Conservation (phyloP, 2,113 vertebrate species). For the Promerops cafer region DNA sequence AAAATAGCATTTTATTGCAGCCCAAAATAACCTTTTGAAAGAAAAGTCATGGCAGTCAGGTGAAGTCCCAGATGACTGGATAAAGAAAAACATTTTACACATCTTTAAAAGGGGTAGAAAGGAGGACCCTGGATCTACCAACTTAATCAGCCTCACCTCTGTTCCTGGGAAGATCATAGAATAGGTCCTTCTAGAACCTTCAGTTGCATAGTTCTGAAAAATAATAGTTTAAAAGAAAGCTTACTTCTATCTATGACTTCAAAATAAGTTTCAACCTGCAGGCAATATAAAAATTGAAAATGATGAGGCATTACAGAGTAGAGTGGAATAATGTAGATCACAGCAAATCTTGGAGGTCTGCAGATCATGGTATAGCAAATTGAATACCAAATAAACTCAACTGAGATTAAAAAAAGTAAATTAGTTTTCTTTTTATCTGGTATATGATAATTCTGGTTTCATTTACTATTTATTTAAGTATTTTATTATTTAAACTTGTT, state of each 20-base stretch:
- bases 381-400: background rate
- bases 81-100: background rate
- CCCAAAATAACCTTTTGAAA: background rate
- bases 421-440: background rate
- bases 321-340: background rate
- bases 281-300: background rate
- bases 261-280: background rate
- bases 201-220: background rate
- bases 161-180: background rate
- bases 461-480: background rate
- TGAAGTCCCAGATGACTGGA: background rate
- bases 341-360: background rate
- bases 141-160: background rate
- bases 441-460: background rate
- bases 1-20: background rate
- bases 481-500: background rate
- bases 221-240: background rate
- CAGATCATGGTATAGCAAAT: background rate
- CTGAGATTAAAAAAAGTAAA: background rate
- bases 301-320: background rate
- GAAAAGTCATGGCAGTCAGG: background rate
- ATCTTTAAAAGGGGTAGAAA: background rate
- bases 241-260: background rate
- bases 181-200: background rate
- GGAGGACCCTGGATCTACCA: too few relatives aligned